Percentiles rank a stretch among this genome's conserved stretches.
phyloP scores from a whole-genome alignment of 1,140 invertebrate genomes.

The Drosophila nigrodunni region DNA sequence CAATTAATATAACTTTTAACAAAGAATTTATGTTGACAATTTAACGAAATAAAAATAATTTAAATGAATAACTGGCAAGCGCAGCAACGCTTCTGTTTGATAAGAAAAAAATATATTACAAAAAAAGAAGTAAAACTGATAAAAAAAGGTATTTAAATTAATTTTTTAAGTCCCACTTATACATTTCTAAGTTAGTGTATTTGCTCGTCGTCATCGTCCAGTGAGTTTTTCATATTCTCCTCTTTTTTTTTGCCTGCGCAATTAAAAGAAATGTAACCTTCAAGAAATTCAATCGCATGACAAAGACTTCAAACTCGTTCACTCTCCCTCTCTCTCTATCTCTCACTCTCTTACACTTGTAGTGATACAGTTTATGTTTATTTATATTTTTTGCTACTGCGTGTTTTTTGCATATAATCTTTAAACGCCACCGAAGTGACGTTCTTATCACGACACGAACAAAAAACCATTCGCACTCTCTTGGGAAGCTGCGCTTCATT shows the following conservation, averaged over 20 bases:
- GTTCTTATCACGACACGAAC: constrained; percentile 21
- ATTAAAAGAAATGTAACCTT: constrained; percentile 73
- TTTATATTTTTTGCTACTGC: constrained; percentile 23
- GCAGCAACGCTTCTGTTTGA: no score
- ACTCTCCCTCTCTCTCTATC: no score
- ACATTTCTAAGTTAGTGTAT: constrained; percentile 5
- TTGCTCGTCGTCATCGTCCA: neutral
- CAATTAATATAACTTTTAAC: no score
- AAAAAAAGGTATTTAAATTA: no score
- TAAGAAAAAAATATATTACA: no score
- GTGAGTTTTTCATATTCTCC: constrained; percentile 1
- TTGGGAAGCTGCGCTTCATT: constrained; percentile 36
- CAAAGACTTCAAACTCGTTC: constrained; percentile 18
- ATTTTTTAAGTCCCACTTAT: neutral
- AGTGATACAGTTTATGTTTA: constrained; percentile 21
- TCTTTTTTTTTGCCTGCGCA: constrained; percentile 62
- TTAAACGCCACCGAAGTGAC: constrained; percentile 1
- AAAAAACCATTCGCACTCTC: neutral
- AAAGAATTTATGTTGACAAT: no score
- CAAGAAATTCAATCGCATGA: constrained; percentile 74
- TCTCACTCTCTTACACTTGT: neutral
- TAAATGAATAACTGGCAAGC: no score
- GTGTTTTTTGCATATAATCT: constrained; percentile 17
- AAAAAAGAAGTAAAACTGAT: no score
- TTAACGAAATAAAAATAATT: no score